Conservation (phyloP, 2,888 invertebrate species). For the Lampropteryx suffumata region DNA sequence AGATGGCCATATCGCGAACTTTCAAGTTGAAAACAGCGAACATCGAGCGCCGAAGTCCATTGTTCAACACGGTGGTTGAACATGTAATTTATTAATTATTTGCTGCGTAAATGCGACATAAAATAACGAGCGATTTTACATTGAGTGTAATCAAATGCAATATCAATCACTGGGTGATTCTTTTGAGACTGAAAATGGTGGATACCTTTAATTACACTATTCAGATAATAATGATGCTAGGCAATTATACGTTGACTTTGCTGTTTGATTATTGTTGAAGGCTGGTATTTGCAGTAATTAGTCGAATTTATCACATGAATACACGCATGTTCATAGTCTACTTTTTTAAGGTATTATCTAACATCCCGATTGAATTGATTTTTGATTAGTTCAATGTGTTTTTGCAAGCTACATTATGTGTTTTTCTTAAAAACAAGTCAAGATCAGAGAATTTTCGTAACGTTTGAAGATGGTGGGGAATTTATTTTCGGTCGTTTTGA, state of each 20-base stretch:
- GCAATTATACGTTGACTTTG: constrained; percentile 1
- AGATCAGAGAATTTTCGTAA: no score
- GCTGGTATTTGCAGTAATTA: constrained; percentile 4
- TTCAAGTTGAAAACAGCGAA: constrained; percentile 25
- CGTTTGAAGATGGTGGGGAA: no score
- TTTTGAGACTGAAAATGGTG: constrained; percentile 6
- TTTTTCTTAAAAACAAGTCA: no score
- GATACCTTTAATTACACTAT: neutral
- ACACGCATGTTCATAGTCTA: no score
- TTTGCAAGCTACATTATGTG: no score
- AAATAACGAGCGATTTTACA: constrained; percentile 1
- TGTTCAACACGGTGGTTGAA: constrained; percentile 20
- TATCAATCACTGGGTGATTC: constrained; percentile 5
- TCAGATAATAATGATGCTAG: neutral
- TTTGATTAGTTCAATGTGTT: no score
- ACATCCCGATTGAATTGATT: no score
- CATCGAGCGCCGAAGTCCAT: constrained; percentile 13
- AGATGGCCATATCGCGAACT: constrained; percentile 28
- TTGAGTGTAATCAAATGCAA: constrained; percentile 8
- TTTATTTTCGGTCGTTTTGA: no score
- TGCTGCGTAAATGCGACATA: neutral
- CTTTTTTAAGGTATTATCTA: neutral
- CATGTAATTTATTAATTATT: constrained; percentile 20
- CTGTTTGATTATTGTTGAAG: constrained; percentile 7
- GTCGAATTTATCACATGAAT: neutral